phyloP scores from a whole-genome alignment of 2,888 invertebrate species.

The Listrodromus nycthemerus region DNA sequence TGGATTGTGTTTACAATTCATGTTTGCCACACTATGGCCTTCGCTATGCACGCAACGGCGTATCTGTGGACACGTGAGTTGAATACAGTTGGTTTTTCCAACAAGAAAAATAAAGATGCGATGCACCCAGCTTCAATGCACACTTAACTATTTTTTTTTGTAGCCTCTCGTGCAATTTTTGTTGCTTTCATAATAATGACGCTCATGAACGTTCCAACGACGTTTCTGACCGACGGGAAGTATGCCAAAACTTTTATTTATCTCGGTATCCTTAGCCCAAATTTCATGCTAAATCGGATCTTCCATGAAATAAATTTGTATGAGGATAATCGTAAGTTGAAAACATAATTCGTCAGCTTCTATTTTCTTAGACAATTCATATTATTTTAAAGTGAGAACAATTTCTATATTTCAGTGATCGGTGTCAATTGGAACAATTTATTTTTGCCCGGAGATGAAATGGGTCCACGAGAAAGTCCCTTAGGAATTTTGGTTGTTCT shows the following conservation, averaged over 20 bases:
- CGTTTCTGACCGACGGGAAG: constrained; percentile 45
- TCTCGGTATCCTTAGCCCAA: constrained; percentile 81
- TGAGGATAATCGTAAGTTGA: constrained; percentile 77
- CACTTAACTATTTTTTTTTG: background rate
- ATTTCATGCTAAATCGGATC: constrained; percentile 76
- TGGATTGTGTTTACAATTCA: constrained; percentile 79
- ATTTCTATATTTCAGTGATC: constrained; percentile 79
- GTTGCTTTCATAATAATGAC: constrained; percentile 62
- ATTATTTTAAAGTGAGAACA: background rate
- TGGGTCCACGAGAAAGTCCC: constrained; percentile 74
- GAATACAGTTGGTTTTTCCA: background rate
- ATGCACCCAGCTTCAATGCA: no score
- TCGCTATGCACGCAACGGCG: constrained; percentile 81
- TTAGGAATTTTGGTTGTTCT: constrained; percentile 90
- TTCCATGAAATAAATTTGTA: constrained; percentile 79
- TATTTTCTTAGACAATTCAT: background rate
- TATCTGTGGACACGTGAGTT: constrained; percentile 81
- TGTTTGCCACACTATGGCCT: constrained; percentile 77
- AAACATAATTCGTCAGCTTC: background rate
- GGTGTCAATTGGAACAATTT: constrained; percentile 85
- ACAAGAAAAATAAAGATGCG: constrained; percentile 78
- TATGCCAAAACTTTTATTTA: constrained; percentile 65
- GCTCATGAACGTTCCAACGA: constrained; percentile 59
- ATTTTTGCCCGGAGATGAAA: constrained; percentile 77
- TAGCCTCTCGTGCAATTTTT: constrained; percentile 66